Conservation (phyloP, 2,888 invertebrate species). For the Hirudinaria manillensis region DNA sequence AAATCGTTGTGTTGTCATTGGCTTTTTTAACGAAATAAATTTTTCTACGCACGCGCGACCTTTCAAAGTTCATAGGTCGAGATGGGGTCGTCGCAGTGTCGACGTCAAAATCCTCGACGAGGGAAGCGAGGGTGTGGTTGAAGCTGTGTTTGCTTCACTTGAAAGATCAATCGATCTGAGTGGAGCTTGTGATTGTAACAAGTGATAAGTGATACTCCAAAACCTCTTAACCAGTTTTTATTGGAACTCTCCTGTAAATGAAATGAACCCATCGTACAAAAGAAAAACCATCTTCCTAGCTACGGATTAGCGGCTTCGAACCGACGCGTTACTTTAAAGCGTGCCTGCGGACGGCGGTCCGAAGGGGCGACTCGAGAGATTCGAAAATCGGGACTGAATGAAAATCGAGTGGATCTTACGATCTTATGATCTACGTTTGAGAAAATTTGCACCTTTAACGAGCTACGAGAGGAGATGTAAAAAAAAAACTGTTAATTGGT, state of each 20-base stretch:
- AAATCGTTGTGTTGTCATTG: too few species aligned
- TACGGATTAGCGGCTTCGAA: too few species aligned
- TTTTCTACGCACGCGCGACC: too few species aligned
- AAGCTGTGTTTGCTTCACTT: not conserved
- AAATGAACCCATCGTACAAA: too few species aligned
- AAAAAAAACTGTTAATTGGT: not conserved
- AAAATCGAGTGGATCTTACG: too few species aligned
- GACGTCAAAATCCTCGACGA: not conserved
- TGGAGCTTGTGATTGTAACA: not conserved
- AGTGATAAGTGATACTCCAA: not conserved
- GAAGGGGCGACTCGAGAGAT: not conserved
- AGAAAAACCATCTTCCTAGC: too few species aligned
- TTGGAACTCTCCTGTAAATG: too few species aligned
- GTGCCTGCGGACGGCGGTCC: too few species aligned
- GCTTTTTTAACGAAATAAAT: too few species aligned
- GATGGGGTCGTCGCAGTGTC: not conserved
- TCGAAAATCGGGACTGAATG: not conserved
- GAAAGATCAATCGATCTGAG: not conserved
- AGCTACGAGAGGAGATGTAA: not conserved
- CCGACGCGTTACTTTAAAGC: too few species aligned
- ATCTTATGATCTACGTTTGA: not conserved
- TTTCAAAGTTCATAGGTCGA: not conserved
- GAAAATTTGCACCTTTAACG: not conserved
- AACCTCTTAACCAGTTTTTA: not conserved
- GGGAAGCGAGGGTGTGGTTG: conserved; percentile 1